These are phyloP conservation scores for Chloroclysta siterata DNA, from an alignment of 2,888 invertebrate species.

Conservation along the genomic window DNA sequence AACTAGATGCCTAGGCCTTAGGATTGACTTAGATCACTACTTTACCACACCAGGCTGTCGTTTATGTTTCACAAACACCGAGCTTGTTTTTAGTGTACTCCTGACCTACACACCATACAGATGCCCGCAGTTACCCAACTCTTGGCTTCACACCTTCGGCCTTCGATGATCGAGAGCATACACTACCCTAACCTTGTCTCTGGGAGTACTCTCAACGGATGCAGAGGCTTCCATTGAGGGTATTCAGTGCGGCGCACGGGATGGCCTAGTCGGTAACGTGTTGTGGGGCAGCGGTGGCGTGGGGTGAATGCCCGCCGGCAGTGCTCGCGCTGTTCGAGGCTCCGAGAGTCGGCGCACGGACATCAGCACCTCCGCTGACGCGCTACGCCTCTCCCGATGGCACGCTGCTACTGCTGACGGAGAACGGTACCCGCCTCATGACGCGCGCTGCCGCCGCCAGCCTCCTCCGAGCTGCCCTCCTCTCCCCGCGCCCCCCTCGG, in stretches of 20 bases:
- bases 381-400: constrained; percentile 86
- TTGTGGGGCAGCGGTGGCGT: constrained; percentile 82
- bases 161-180: constrained; percentile 76
- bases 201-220: constrained; percentile 73
- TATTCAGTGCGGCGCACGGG: constrained; percentile 74
- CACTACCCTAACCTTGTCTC: constrained; percentile 71
- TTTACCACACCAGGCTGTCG: constrained; percentile 83
- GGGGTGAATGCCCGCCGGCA: constrained; percentile 81
- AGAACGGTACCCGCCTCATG: constrained; percentile 86
- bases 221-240: constrained; percentile 64
- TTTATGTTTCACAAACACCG: constrained; percentile 83
- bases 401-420: constrained; percentile 87
- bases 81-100: constrained; percentile 84
- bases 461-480: constrained; percentile 82
- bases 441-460: constrained; percentile 82
- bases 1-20: constrained; percentile 84
- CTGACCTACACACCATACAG: constrained; percentile 84
- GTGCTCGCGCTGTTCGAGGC: constrained; percentile 83
- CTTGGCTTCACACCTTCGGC: constrained; percentile 83
- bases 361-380: constrained; percentile 82
- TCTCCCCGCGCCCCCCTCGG: constrained; percentile 82
- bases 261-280: constrained; percentile 75
- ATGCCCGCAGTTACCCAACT: constrained; percentile 85
- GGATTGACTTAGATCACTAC: constrained; percentile 82
- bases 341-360: constrained; percentile 66